Evolutionary conservation across 2,113 vertebrate genomes (phyloP), one percentile per base, ranked within the genome.

Genomic region (Tachuris rubrigastra): DNA sequence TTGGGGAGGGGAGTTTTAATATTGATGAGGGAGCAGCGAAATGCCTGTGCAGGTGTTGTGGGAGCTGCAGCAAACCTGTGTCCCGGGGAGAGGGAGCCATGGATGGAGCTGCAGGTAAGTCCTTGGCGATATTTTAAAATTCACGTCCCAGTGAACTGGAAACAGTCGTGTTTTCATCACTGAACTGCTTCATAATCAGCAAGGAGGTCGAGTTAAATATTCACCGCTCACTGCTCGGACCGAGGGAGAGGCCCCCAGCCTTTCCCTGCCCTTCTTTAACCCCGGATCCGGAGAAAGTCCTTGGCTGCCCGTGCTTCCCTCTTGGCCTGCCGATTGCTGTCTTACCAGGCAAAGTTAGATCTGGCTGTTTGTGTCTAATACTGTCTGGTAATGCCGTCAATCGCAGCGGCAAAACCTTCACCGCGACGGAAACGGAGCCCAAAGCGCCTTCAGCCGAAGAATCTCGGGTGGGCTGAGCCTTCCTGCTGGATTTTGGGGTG

Each of bases 291-390:
- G 56, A 77, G 41, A 62, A 73, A 69, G 28, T 19, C 27, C 46
- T 35, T 9, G 31, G 55, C 52, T 59, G 56, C 39, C 39, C n/a
- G 67, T 49, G 60, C 55, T 86, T 89, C n/a, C 24, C 68, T 44
- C 4, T 2, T 37, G 88, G 83, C 77, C 47, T 98, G 98, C 97
- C 73, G 98, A 99, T 99, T 98, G 98, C 97, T 95, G 99, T 99
- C 99, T 99, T 99, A 99, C 99, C 99, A 99, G 99, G 98, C 99
- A 99, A 91, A 98, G 98, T 99, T 99, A 99, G 99, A 99, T 99
- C 98, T 99, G 97, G 96, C 96, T 98, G 97, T 68, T 96, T 95
- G 83, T 98, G 98, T 99, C 99, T 99, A 99, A 99, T 99, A 99
- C 99, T 99, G 99, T 99, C 99, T 99, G 99, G 99, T 99, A 99